Evolutionary conservation across 2,888 invertebrate species (phyloP), one percentile per base, ranked within the genome.

Genomic region (Graphium colonna): DNA sequence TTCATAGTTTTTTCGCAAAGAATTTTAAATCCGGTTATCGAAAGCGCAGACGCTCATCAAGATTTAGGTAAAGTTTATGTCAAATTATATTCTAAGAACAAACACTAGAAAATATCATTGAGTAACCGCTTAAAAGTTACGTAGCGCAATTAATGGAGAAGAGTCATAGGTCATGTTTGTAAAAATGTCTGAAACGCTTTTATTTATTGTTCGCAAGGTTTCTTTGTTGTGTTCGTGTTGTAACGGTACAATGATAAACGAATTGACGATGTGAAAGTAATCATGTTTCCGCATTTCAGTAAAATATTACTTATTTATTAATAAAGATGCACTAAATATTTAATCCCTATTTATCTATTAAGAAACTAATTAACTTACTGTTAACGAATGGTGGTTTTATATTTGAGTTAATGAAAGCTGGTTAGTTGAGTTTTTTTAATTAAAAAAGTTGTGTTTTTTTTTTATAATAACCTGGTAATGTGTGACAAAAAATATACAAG

Each of bases 131-230:
- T 36, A 38, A n/a, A 47, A 16, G 28, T 53, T 53, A 43, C 49
- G 44, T 40, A 15, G 39, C 39, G 49, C 53, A 54, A 49, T 49
- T 54, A 49, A 49, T 54, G 18, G 49, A 39, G 44, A 28, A 43
- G 33, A 53, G 53, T 44, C 53, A 54, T 44, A 54, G 49, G 49
- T 54, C 43, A 15, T 54, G 49, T 49, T 45, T 49, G 16, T 31
- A 49, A 54, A 47, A 53, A 53, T 18, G 21, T 36, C 43, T 47
- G 47, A 52, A 47, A 17, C 39, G 31, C 21, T 46, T 48, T 52
- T 43, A 15, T 52, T 52, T 41, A 36, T 26, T 26, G 28, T 48
- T 43, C 36, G 39, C 28, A 17, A 51, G 18, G 41, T 43, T 38
- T 49, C 43, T 4, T 43, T 41, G 47, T 44, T 39, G 2, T 48